phyloP scores from a whole-genome alignment of 2,797 vertebrate genomes.

The Pelobates cultripes region DNA sequence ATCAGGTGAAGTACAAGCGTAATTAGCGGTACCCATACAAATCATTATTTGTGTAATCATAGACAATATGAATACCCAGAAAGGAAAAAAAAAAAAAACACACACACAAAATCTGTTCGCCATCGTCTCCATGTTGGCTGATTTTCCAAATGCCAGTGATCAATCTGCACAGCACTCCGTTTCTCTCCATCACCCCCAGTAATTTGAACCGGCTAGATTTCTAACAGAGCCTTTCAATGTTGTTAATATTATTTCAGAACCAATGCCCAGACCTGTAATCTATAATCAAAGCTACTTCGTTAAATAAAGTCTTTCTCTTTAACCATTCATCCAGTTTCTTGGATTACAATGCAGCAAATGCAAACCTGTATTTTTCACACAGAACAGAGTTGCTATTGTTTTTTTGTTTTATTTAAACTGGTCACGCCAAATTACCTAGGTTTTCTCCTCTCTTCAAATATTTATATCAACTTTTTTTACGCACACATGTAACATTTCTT shows the following conservation, averaged over 20 bases:
- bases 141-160: conserved; percentile 16
- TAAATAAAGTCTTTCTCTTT: not conserved
- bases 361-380: not conserved
- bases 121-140: not conserved
- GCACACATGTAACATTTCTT: not conserved
- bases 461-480: not conserved
- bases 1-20: conserved; percentile 26
- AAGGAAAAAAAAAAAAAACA: not conserved
- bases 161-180: conserved; percentile 1
- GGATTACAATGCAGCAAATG: not conserved
- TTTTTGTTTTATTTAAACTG: not conserved
- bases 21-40: conserved; percentile 26
- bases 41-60: conserved; percentile 9
- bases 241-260: conserved; percentile 5
- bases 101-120: not conserved
- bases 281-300: not conserved
- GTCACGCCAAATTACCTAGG: not conserved
- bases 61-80: not conserved
- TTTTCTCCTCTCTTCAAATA: not conserved
- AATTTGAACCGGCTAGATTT: not conserved
- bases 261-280: not conserved
- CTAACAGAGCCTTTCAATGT: not conserved
- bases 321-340: not conserved
- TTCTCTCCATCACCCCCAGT: not conserved
- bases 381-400: not conserved